Percentiles rank a stretch among this genome's conserved stretches.
Conservation (phyloP, 2,113 vertebrate species). For the Ginglymostoma cirratum region DNA sequence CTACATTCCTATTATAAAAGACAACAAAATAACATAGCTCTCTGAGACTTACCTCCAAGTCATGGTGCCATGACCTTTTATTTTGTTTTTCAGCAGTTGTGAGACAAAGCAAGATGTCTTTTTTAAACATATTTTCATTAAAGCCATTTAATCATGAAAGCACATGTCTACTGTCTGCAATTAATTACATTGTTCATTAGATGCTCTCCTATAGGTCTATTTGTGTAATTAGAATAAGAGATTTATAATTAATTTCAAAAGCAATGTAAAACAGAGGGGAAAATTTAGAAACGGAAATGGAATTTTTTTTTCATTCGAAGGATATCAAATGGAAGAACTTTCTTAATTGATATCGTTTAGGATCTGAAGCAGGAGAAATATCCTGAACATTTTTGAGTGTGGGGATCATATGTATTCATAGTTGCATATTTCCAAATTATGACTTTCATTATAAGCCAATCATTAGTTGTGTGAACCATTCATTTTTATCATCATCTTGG, state of each 20-base stretch:
- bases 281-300: not conserved
- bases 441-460: no score
- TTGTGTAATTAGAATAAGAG: not conserved
- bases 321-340: not conserved
- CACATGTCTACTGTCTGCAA: not conserved
- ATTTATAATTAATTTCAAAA: not conserved
- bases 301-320: not conserved
- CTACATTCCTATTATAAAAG: no score
- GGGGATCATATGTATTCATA: not conserved
- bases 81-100: not conserved
- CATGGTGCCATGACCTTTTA: not conserved
- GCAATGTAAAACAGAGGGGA: not conserved
- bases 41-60: not conserved
- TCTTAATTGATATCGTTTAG: not conserved
- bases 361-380: not conserved
- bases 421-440: not conserved
- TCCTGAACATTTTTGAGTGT: not conserved
- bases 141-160: not conserved
- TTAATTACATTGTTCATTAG: not conserved
- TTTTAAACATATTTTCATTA: not conserved
- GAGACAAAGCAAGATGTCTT: not conserved
- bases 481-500: not conserved
- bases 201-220: not conserved
- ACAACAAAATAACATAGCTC: not conserved
- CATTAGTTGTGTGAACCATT: not conserved